phyloP scores from a whole-genome alignment of 2,113 vertebrate species.

The Scalopus aquaticus region DNA sequence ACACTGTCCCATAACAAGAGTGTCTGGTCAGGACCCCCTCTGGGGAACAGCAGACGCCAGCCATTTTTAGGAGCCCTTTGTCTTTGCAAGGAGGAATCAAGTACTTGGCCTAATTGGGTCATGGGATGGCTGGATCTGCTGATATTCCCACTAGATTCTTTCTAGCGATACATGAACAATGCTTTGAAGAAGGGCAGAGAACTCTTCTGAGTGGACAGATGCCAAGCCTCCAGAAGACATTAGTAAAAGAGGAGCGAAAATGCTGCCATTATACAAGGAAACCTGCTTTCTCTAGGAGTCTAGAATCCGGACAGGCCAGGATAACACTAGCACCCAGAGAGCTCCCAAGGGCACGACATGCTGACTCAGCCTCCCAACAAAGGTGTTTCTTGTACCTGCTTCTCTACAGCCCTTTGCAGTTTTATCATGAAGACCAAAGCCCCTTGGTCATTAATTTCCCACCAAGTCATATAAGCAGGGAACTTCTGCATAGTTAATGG shows the following conservation, averaged over 20 bases:
- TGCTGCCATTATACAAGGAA: background rate
- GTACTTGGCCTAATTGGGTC: background rate
- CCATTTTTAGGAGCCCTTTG: background rate
- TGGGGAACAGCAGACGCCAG: background rate
- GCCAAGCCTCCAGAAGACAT: background rate
- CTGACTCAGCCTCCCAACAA: background rate
- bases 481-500: background rate
- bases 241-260: background rate
- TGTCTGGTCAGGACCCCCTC: background rate
- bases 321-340: fast-evolving
- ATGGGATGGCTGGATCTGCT: background rate
- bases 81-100: background rate
- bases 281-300: background rate
- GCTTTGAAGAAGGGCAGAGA: background rate
- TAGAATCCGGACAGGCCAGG: background rate
- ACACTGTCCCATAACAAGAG: background rate
- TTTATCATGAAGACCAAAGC: background rate
- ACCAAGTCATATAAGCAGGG: background rate
- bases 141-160: background rate
- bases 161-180: background rate
- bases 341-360: background rate
- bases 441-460: background rate
- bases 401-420: background rate
- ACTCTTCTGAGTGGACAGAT: background rate
- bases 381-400: background rate